phyloP scores from a whole-genome alignment of 2,888 invertebrate genomes.

The Pandemis corylana region DNA sequence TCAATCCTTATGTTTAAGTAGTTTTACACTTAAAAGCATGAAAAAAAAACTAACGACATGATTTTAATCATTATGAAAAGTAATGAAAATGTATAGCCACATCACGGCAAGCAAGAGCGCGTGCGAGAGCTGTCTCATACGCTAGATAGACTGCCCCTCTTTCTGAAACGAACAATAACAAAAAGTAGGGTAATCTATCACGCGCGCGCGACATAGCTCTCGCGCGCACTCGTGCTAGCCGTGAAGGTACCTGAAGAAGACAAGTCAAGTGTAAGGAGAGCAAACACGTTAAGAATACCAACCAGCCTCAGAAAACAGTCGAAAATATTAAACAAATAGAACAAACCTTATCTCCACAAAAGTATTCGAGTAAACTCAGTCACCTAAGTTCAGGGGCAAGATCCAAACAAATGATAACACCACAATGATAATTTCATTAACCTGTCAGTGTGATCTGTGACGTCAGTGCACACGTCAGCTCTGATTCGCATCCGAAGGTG shows the following conservation, averaged over 20 bases:
- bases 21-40: too few relatives aligned
- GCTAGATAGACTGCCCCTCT: too few relatives aligned
- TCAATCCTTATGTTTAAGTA: too few relatives aligned
- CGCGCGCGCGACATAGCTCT: too few relatives aligned
- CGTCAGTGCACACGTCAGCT: constrained; percentile 8
- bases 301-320: not conserved
- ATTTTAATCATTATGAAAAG: too few relatives aligned
- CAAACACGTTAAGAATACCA: not conserved
- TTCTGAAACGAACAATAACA: too few relatives aligned
- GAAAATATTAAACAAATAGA: constrained; percentile 3
- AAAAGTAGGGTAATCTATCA: too few relatives aligned
- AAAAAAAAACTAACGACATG: too few relatives aligned
- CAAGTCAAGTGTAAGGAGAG: not conserved
- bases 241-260: not conserved
- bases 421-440: constrained; percentile 31
- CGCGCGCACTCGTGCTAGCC: too few relatives aligned
- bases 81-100: too few relatives aligned
- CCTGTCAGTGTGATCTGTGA: constrained; percentile 11
- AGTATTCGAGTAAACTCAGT: not conserved
- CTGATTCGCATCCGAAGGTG: constrained; percentile 16
- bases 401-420: constrained; percentile 20
- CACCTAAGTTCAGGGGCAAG: constrained; percentile 2
- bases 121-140: too few relatives aligned
- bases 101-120: too few relatives aligned
- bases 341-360: not conserved